Base-by-base conservation (phyloP, 2,113 vertebrate species). In the Manacus vitellinus region DNA sequence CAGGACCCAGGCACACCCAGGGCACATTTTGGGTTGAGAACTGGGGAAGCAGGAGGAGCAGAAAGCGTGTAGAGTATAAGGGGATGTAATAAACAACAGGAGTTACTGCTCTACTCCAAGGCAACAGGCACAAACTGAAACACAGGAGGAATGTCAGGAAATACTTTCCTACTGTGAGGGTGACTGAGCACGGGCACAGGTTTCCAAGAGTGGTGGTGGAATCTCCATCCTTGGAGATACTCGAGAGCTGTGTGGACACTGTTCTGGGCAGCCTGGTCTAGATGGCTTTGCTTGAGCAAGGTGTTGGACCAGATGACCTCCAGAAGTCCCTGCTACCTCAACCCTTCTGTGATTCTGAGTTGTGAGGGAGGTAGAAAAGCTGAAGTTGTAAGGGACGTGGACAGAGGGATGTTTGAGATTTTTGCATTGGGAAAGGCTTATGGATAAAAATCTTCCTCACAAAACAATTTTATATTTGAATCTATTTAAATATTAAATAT, bases 241-340 rank as follows among this genome's bases (percentile, higher is more conserved):
- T 66, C 27, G 41, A 2, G 56, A 80, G 41, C 23, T 23, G 0
- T 46, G 25, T 56, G 37, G 54, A 3, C 22, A 1, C 1, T 4
- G 13, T 47, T 56, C 41, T 89, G 46, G 35, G 14, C 51, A 61
- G 22, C 51, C 44, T 78, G 66, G 9, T 55, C 0, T 8, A 51
- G 51, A 24, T 74, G 67, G 17, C 28, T 24, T 13, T 87, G 8
- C 52, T 12, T 72, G 73, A 75, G 25, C 19, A 35, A 18, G 31
- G 25, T 12, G 4, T 28, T 86, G 66, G 56, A 75, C 22, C 21
- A 14, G 10, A 3, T 51, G 35, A 44, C 6, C 35, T 70, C n/a
- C 24, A 74, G 56, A 86, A 46, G 27, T 79, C 14, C 28, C 58
- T 76, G 33, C 18, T 21, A n/a, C 14, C 24, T 87, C 62, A 87